Evolutionary conservation across 2,113 vertebrate species (phyloP), one percentile per base, ranked within the genome.

Genomic region (Polypterus bichir): DNA sequence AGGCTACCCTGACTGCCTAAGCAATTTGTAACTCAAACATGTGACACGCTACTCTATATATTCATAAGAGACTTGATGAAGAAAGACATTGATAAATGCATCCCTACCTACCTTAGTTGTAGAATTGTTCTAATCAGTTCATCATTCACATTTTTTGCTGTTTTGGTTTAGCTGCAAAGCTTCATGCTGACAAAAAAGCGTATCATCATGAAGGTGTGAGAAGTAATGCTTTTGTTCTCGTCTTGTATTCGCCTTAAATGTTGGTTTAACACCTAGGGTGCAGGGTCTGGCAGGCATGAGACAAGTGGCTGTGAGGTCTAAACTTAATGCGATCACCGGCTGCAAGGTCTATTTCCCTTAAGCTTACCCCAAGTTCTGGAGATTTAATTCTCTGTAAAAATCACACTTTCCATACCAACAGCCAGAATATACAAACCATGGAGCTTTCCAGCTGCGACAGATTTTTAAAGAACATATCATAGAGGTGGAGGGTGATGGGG

Each of bases 241-340:
- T 52, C 51, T 52, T 10, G 3, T 52, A 52, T 8, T 52, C 10
- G 10, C 51, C 10, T 7, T 8, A 10, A 7, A 52, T 52, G 51
- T 52, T 52, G 7, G 51, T 52, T 52, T 52, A 52, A 10, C 59
- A 59, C 59, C 53, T 60, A 59, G 53, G 48, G 7, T 27, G 51
- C 44, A 8, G 65, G 0, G 0, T 69, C 76, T 81, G 78, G 76
- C 77, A 73, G 76, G 63, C 63, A 54, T 54, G 70, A 49, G 47
- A 60, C 47, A 60, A 49, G 62, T 78, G 74, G 75, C 70, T 71
- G 63, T 77, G 79, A 83, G 79, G 78, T 72, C 65, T 70, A 74
- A 71, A 71, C 54, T 75, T 82, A 79, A 89, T 81, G 75, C 77
- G 78, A 86, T 81, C 81, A 86, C 81, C 80, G 52, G 86, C 81